Base-by-base conservation (phyloP, 1,140 invertebrate genomes). In the Chelonus insularis region DNA sequence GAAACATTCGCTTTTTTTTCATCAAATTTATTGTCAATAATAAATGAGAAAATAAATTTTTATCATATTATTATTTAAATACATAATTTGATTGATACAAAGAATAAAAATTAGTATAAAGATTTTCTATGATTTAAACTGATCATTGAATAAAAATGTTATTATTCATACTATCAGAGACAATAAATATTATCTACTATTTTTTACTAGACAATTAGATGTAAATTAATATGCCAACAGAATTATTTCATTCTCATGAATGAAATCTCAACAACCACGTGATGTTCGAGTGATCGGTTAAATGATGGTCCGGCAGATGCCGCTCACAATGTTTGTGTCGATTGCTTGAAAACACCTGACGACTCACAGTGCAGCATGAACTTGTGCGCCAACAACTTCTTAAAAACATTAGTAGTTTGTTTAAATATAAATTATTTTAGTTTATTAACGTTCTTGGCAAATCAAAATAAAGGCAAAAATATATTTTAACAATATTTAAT, bases 271-370 rank as follows among this genome's bases (percentile, higher is more conserved):
- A 5, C 8, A 43, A 43, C 14, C 18, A 43, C 14, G 16, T 16
- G 14, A 43, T 16, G 16, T 16, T 18, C 3, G 25, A 29, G 7
- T 4, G 57, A 68, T 70, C 43, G 52, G 52, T 72, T 70, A 54
- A 56, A 68, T 60, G 66, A 67, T 48, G 41, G 68, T 39, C 23
- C 62, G 64, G 56, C 59, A 74, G 73, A 67, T 73, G 73, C 67
- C 72, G 64, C 21, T 20, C 14, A 20, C 4, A 21, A 66, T 57
- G 60, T 58, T 39, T n/a, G 56, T 64, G 65, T 62, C 67, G 70
- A 64, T 57, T 48, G 60, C 59, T 68, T 64, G 61, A 68, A 75
- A 75, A 75, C 73, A 74, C 71, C 73, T 75, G 73, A 74, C 65
- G 14, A 56, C 36, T 36, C 62, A 63, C 73, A 75, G 73, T 75